phyloP scores from a whole-genome alignment of 2,797 vertebrate genomes.

The Propithecus perrieri region DNA sequence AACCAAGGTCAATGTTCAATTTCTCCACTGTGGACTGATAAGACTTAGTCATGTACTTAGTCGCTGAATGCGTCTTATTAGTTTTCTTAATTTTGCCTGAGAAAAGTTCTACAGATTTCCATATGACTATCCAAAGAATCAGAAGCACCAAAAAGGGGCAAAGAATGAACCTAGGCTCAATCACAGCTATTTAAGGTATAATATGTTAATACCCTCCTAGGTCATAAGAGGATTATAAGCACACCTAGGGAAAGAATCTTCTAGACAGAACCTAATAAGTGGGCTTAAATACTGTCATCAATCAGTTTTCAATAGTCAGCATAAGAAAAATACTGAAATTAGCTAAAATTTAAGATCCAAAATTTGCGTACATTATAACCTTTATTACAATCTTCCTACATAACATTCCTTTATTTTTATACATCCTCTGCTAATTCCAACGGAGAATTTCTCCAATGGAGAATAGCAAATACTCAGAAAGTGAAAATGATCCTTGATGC shows the following conservation, averaged over 20 bases:
- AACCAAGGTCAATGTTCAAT: neutral
- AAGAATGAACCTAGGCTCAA: neutral
- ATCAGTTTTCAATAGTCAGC: neutral
- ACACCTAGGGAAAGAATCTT: neutral
- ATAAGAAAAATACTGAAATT: conserved; percentile 13
- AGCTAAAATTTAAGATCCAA: neutral
- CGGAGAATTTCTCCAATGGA: neutral
- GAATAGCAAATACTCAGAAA: conserved; percentile 17
- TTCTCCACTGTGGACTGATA: neutral
- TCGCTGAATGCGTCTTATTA: neutral
- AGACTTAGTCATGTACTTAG: neutral
- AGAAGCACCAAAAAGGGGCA: neutral
- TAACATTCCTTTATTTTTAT: neutral
- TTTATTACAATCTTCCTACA: conserved; percentile 2
- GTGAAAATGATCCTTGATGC: neutral
- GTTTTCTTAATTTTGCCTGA: conserved; percentile 31
- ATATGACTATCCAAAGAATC: neutral
- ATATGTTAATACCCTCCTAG: neutral
- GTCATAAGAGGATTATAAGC: neutral
- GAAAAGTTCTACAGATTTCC: neutral
- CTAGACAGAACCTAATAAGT: neutral
- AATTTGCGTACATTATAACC: neutral
- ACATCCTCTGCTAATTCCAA: neutral
- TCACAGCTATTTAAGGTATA: neutral
- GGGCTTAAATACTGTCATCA: neutral